Evolutionary conservation across 2,888 invertebrate genomes (phyloP).

Genomic region (Eustalomyia histrio): DNA sequence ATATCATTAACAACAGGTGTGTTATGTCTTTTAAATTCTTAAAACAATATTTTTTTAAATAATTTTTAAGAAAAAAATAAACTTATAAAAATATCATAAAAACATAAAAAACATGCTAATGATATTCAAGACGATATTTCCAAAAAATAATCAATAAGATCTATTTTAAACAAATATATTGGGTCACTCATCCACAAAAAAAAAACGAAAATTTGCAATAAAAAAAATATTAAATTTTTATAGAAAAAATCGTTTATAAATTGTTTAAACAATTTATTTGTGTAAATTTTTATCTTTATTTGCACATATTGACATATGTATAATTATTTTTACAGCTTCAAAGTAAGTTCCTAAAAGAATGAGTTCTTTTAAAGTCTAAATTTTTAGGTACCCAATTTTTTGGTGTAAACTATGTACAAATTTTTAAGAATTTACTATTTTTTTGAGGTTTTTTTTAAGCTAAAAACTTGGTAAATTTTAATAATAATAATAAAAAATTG

Average conservation of each 20-base stretch:
- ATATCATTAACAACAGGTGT: slow-evolving; percentile 40
- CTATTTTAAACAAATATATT: slow-evolving; percentile 31
- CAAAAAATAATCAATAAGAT: background rate
- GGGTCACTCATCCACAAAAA: slow-evolving; percentile 15
- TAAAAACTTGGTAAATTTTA: too few species aligned
- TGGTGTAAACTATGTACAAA: too few species aligned
- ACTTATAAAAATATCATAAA: background rate
- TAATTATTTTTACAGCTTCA: slow-evolving; percentile 28
- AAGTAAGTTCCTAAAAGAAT: background rate
- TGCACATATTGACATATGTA: slow-evolving; percentile 45
- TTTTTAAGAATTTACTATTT: too few species aligned
- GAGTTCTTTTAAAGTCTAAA: too few species aligned
- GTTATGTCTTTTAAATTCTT: slow-evolving; percentile 16
- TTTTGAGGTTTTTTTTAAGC: too few species aligned
- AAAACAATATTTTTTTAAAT: background rate
- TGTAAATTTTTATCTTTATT: slow-evolving; percentile 34
- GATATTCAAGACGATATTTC: background rate
- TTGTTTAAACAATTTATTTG: slow-evolving; percentile 28
- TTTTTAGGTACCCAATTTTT: background rate
- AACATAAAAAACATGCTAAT: slow-evolving; percentile 16
- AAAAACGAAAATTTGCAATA: too few species aligned
- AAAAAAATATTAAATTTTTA: slow-evolving; percentile 16
- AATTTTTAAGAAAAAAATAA: slow-evolving; percentile 15
- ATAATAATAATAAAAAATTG: too few species aligned
- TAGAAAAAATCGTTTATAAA: background rate